Evolutionary conservation across 2,888 invertebrate species (phyloP), one percentile per base, ranked within the genome.

Genomic region (Parnassius orleans): DNA sequence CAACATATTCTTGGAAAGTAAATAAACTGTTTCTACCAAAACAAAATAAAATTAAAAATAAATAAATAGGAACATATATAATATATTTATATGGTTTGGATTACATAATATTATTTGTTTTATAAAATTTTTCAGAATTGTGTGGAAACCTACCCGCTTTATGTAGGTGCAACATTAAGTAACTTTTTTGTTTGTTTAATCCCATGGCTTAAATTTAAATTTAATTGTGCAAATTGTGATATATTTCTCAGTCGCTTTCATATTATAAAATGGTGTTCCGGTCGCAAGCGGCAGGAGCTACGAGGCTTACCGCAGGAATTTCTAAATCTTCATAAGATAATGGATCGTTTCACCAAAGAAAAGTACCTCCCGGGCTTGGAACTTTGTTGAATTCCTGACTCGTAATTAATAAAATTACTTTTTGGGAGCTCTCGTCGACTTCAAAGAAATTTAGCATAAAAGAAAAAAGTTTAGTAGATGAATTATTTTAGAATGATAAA

Each of bases 331-430:
- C 88, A 87, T 90, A 89, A 91, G 90, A 90, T 91, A 91, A 91
- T 90, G 89, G 90, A 88, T 90, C 86, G 87, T 84, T 85, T 78
- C 78, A 71, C 77, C 80, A 84, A 88, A 89, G 87, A 90, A 89
- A 90, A 86, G 89, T 85, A 88, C 86, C 87, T 84, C 84, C 80
- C 82, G 78, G 80, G 79, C 86, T 82, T 77, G 86, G 86, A 90
- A 90, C 90, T 90, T 90, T 85, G 88, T 86, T 86, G 90, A 90
- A 90, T 91, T 90, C 89, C 84, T 90, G 90, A 89, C 90, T 90
- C 86, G 90, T 91, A 91, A 91, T 91, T 91, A 91, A 91, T 91
- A 91, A 91, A 91, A 91, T 91, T 90, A 90, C 91, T 90, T 91
- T 90, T 90, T 89, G 90, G 90, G 82, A 89, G 90, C 90, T 87